These are phyloP conservation scores for Acleris cristana DNA, from an alignment of 2,888 invertebrate genomes.

Conservation along the genomic window DNA sequence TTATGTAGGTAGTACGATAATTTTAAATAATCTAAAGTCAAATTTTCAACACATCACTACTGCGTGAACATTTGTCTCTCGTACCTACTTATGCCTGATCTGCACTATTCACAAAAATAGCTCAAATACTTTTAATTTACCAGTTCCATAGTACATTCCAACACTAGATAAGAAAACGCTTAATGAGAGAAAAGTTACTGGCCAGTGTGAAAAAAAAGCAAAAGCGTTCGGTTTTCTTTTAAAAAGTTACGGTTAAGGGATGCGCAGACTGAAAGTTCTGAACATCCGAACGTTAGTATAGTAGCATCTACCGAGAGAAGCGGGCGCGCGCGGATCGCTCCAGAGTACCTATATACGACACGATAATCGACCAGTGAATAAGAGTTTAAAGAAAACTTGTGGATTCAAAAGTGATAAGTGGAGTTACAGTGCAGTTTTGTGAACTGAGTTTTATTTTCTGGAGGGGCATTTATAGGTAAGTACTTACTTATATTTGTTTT, in stretches of 20 bases:
- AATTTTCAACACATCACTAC: too few relatives aligned
- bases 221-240: not conserved
- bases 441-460: slow-evolving; percentile 15
- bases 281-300: slow-evolving; percentile 54
- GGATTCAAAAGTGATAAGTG: slow-evolving; percentile 35
- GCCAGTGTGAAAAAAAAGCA: slow-evolving; percentile 1
- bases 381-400: slow-evolving; percentile 38
- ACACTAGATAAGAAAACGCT: not conserved
- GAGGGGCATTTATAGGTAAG: slow-evolving; percentile 11
- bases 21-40: too few relatives aligned
- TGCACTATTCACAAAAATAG: too few relatives aligned
- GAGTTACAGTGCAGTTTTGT: slow-evolving; percentile 27
- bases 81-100: too few relatives aligned
- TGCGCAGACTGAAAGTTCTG: slow-evolving; percentile 23
- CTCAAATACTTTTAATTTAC: not conserved
- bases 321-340: slow-evolving; percentile 53
- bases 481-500: not conserved
- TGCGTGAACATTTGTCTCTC: too few relatives aligned
- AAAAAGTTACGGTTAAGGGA: slow-evolving; percentile 26
- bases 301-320: slow-evolving; percentile 46
- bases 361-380: slow-evolving; percentile 36
- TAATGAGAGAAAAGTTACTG: not conserved
- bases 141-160: not conserved
- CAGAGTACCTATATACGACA: slow-evolving; percentile 22
- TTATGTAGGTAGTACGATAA: too few relatives aligned